Conservation (phyloP, 1,140 invertebrate genomes). For the Hypsibius dujardini region DNA sequence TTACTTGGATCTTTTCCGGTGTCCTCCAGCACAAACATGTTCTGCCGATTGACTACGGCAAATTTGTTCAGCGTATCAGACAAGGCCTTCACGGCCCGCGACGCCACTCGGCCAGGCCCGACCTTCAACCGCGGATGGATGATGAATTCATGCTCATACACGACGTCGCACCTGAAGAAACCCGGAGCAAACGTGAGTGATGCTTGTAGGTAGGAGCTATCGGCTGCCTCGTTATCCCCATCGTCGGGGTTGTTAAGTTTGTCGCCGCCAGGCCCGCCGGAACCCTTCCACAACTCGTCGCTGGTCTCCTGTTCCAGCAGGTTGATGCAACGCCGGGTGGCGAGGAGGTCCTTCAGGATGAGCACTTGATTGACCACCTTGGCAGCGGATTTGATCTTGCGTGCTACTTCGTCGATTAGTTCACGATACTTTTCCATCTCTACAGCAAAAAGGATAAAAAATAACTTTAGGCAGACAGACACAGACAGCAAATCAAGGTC, state of each 20-base stretch:
- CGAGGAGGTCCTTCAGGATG: slow-evolving; percentile 48
- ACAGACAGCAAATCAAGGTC: not conserved
- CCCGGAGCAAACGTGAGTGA: slow-evolving; percentile 42
- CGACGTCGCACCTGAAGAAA: slow-evolving; percentile 50
- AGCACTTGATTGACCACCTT: slow-evolving; percentile 52
- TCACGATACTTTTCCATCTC: not conserved
- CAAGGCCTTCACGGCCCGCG: slow-evolving; percentile 40
- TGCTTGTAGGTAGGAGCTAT: slow-evolving; percentile 33
- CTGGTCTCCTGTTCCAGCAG: slow-evolving; percentile 49
- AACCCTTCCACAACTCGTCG: slow-evolving; percentile 38
- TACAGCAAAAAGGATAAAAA: not conserved
- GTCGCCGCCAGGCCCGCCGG: not conserved
- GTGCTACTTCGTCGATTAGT: not conserved
- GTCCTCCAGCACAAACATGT: slow-evolving; percentile 63
- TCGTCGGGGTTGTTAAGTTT: slow-evolving; percentile 18
- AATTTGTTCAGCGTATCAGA: slow-evolving; percentile 50
- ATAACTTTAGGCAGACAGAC: not conserved
- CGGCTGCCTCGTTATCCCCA: slow-evolving; percentile 25
- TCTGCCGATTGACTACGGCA: slow-evolving; percentile 52
- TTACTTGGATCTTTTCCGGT: slow-evolving; percentile 28
- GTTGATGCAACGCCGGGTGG: slow-evolving; percentile 48
- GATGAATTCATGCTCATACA: slow-evolving; percentile 51
- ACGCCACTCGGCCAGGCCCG: slow-evolving; percentile 42
- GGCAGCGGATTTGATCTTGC: slow-evolving; percentile 40
- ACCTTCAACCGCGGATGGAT: slow-evolving; percentile 54